These are phyloP conservation scores for Xyrauchen texanus DNA, from an alignment of 2,113 vertebrate species.

Conservation along the genomic window DNA sequence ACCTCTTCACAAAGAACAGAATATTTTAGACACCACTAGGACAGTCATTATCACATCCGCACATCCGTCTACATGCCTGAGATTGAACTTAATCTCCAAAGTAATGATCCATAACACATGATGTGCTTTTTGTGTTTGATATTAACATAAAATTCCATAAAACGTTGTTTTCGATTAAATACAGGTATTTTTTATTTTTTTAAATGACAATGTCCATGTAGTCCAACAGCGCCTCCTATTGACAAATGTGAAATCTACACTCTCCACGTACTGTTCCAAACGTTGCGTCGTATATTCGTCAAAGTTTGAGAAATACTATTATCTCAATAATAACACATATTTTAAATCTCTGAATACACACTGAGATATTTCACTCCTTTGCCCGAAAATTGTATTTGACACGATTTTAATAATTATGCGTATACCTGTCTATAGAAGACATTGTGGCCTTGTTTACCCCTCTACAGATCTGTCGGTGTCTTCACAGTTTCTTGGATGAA, in stretches of 20 bases:
- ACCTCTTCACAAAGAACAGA: background rate
- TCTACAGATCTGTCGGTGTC: constrained; percentile 20
- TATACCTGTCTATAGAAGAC: background rate
- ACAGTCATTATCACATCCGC: background rate
- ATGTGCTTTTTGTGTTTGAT: background rate
- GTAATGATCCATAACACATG: background rate
- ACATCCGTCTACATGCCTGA: background rate
- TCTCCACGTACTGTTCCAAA: background rate
- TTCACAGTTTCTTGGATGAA: constrained; percentile 43
- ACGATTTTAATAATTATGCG: constrained; percentile 8
- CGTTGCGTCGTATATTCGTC: too few species aligned
- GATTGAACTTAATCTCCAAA: background rate
- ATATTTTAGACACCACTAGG: background rate
- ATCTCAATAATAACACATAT: too few species aligned
- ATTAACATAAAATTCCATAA: background rate
- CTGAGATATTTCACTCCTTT: constrained; percentile 29
- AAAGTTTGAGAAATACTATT: too few species aligned
- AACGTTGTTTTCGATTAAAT: background rate
- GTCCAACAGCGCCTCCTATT: constrained; percentile 1
- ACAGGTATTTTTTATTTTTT: too few species aligned
- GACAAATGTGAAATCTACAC: background rate
- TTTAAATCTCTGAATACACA: background rate
- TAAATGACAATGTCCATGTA: background rate
- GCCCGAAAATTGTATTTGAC: background rate
- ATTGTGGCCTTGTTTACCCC: constrained; percentile 48